These are phyloP conservation scores for Amphimallon solstitiale DNA, from an alignment of 2,888 invertebrate species.

Conservation along the genomic window DNA sequence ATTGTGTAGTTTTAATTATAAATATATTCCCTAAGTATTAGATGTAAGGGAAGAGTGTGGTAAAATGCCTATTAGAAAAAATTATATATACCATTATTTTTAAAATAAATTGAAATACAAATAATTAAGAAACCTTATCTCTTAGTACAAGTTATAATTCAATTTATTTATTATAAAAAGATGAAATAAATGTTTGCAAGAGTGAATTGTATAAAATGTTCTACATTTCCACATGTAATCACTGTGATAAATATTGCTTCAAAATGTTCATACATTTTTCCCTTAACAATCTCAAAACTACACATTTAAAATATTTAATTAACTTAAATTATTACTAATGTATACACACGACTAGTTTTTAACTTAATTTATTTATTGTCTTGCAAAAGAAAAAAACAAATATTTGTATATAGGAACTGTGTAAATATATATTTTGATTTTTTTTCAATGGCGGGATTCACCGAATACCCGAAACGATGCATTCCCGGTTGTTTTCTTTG, in stretches of 20 bases:
- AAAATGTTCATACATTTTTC: no score
- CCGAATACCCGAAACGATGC: constrained; percentile 54
- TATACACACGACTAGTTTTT: constrained; percentile 20
- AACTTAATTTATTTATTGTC: constrained; percentile 39
- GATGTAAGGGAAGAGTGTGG: no score
- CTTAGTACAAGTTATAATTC: no score
- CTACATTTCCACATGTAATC: no score
- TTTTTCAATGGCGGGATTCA: constrained; percentile 41
- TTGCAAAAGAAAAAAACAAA: constrained; percentile 39
- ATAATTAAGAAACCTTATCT: no score
- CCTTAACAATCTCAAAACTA: neutral
- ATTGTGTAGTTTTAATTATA: constrained; percentile 27
- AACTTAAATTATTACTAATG: constrained; percentile 14
- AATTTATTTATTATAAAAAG: constrained; percentile 15
- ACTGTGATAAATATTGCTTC: no score
- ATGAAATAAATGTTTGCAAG: no score
- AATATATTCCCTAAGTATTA: constrained; percentile 33
- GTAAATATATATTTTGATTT: constrained; percentile 49
- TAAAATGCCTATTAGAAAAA: no score
- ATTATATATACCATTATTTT: no score
- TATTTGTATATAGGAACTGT: constrained; percentile 46
- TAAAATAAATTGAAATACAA: no score
- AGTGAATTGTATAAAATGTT: no score
- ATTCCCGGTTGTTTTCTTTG: constrained; percentile 59
- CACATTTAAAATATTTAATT: constrained; percentile 23